phyloP scores from a whole-genome alignment of 2,888 invertebrate species.

The Neoaliturus tenellus region DNA sequence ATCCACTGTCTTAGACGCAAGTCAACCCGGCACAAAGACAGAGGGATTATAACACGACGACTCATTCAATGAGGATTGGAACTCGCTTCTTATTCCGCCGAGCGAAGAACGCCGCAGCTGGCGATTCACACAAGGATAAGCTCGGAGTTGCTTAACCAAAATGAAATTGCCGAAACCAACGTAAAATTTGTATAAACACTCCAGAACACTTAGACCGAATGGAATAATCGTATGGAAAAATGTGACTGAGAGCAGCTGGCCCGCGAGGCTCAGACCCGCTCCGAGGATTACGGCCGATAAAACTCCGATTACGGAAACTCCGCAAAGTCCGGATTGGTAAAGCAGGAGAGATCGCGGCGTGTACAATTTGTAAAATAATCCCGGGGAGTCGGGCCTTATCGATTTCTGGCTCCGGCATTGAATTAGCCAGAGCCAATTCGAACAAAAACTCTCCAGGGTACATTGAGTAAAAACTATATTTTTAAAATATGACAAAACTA shows the following conservation, averaged over 20 bases:
- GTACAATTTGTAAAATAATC: too few relatives aligned
- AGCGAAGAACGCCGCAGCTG: not conserved
- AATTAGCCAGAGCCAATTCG: too few relatives aligned
- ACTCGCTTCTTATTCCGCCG: not conserved
- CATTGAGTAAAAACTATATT: too few relatives aligned
- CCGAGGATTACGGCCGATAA: not conserved
- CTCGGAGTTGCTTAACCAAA: conserved; percentile 5
- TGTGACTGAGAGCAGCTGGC: not conserved
- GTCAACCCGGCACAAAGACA: not conserved
- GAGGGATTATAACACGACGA: not conserved
- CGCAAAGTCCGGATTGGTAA: not conserved
- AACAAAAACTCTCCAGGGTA: too few relatives aligned
- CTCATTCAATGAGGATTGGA: not conserved
- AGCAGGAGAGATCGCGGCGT: too few relatives aligned
- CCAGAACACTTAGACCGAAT: not conserved
- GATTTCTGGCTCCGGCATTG: too few relatives aligned
- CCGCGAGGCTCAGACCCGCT: not conserved
- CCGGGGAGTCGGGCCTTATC: too few relatives aligned
- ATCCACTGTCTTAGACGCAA: not conserved
- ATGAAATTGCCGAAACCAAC: conserved; percentile 26
- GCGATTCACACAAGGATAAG: not conserved
- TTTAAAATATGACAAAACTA: too few relatives aligned
- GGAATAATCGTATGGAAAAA: conserved; percentile 8
- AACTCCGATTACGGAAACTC: not conserved
- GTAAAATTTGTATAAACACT: conserved; percentile 30